Evolutionary conservation across 2,113 vertebrate genomes (phyloP), one percentile per base, ranked within the genome.

Genomic region (Mixornis gularis): DNA sequence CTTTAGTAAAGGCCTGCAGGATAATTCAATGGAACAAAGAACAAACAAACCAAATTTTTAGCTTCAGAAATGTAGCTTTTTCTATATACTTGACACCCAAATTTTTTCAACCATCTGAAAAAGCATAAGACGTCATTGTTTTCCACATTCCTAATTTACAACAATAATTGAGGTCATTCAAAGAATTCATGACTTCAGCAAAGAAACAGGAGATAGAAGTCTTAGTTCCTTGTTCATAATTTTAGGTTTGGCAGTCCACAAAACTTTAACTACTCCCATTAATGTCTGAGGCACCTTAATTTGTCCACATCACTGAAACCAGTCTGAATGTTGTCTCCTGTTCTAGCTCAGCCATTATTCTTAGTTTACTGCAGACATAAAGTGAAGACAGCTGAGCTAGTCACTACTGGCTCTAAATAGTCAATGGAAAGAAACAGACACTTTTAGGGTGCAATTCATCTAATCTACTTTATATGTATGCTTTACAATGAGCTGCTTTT

Each of bases 361-460:
- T 96, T 94, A 89, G 95, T 94, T 96, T 96, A 94, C 91, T 93
- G 89, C 92, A 92, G 74, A 80, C 95, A 96, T 95, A 95, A 95
- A 96, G 79, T 51, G 82, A 92, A 96, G 95, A 89, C 92, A 94
- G 94, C 95, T 95, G 93, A 96, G 94, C 93, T 95, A 95, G 94
- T 92, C 90, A 77, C 92, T 95, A 77, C 85, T 87, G 87, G 59
- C 81, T 95, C 92, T 96, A 91, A 95, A 94, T 58, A 96, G 93
- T 95, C 94, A 90, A 41, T 80, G 85, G 92, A 92, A 96, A 91
- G 94, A 95, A 92, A 77, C 70, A 87, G 90, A 94, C 93, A 91
- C 71, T 94, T 96, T 95, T 80, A 96, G 94, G 79, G 92, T 77
- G 90, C 93, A 91, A 95, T 95, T 95, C 51, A 95, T 95, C 94